These are phyloP conservation scores for Halisarca cf. caerulea DNA, from an alignment of 37 sponge, comb jelly and placozoan genomes.

Conservation along the genomic window DNA sequence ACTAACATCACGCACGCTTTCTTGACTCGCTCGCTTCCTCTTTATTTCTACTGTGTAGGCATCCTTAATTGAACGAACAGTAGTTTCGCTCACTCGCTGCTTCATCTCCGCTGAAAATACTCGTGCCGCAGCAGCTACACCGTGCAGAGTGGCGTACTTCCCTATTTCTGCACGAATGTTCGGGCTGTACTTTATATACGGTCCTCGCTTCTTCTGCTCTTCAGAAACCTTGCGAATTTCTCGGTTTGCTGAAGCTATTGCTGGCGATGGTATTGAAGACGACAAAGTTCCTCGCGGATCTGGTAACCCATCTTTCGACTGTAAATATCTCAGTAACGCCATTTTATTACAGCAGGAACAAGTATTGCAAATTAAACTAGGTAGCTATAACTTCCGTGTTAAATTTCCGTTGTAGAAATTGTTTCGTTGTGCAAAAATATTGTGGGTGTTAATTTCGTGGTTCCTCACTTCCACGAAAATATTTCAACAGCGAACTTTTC, in stretches of 20 bases:
- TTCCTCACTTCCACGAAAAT: no score
- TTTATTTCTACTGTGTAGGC: constrained; percentile 17
- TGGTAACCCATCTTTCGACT: constrained; percentile 13
- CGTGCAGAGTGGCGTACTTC: constrained; percentile 21
- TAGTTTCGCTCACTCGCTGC: neutral
- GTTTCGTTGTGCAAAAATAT: no score
- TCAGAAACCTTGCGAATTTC: constrained; percentile 4
- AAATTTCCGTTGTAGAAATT: no score
- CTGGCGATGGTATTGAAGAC: neutral
- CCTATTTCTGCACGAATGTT: constrained; percentile 10
- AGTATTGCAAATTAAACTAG: no score
- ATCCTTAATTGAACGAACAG: constrained; percentile 6
- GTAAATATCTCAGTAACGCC: constrained; percentile 19
- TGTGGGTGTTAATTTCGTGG: no score
- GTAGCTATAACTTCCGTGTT: no score
- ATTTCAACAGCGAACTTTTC: no score
- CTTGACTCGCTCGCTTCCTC: neutral
- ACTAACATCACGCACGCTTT: neutral
- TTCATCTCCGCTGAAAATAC: constrained; percentile 20
- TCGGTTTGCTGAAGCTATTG: constrained; percentile 4
- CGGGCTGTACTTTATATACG: constrained; percentile 17
- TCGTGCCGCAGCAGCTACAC: constrained; percentile 30
- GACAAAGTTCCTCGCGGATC: neutral
- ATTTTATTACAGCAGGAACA: no score
- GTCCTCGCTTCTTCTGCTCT: neutral